Evolutionary conservation across 2,113 vertebrate species (phyloP), one percentile per base, ranked within the genome.

Genomic region (Osmerus eperlanus): DNA sequence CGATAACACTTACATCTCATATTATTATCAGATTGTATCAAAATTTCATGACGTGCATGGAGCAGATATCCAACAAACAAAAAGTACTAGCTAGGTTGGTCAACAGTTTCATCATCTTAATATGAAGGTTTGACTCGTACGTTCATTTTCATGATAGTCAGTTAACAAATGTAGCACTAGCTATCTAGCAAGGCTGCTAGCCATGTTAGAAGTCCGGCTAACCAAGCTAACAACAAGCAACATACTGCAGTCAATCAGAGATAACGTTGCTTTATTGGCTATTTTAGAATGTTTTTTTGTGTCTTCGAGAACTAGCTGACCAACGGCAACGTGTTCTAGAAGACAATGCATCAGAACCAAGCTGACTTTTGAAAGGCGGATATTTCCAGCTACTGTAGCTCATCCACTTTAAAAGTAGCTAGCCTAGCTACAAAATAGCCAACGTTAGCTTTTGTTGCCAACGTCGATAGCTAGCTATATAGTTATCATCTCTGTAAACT

Each of bases 71-170:
- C 41, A 47, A 5, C 41, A 47, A 47, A 47, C 41, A 12, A 47
- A 47, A 47, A 11, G 41, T 47, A 9, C 41, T 47, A 7, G 41
- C 41, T 47, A 47, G 41, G 9, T 47, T 47, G 41, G 41, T 47
- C 41, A 47, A 47, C 41, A 47, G 41, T 47, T 64, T 16, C 62
- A 64, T 64, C 29, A 19, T 28, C 29, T 55, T 89, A 86, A 86
- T 85, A 85, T 92, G 89, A 91, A 92, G 91, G 92, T 93, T 81
- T 79, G 90, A 7, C 65, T 53, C 60, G 69, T 0, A 63, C 77
- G 19, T 52, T n/a, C 2, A 62, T 72, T 3, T 18, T 25, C 21
- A 65, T 6, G 51, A n/a, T 19, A 21, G 16, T 8, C 18, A 68
- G 65, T 47, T 58, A 29, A 36, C 25, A 58, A 55, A 68, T 14